Conservation (phyloP, 2,888 invertebrate genomes). For the Kuschelorhynchus macadamiae region DNA sequence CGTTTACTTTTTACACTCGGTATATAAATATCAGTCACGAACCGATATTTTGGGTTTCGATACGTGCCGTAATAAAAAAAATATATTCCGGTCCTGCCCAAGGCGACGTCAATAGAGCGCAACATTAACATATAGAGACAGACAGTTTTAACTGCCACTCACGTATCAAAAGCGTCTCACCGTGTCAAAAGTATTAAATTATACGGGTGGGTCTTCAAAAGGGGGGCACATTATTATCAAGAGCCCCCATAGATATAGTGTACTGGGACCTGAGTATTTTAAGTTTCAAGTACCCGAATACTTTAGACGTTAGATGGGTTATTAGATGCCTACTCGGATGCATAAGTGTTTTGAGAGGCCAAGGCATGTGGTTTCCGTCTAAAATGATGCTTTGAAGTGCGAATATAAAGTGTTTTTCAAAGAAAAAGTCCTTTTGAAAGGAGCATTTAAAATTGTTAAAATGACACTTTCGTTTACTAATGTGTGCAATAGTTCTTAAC, state of each 20-base stretch:
- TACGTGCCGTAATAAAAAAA: no score
- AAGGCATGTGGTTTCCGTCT: slow-evolving; percentile 13
- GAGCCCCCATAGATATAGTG: slow-evolving; percentile 14
- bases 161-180: slow-evolving; percentile 15
- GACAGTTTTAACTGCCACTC: slow-evolving; percentile 22
- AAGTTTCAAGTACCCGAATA: slow-evolving; percentile 16
- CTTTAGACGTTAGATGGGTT: slow-evolving; percentile 26
- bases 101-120: no score
- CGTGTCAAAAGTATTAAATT: slow-evolving; percentile 31
- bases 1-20: no score
- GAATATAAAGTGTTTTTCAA: slow-evolving; percentile 9
- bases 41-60: no score
- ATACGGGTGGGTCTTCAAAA: slow-evolving; percentile 30
- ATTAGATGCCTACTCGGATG: slow-evolving; percentile 16
- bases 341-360: slow-evolving; percentile 1
- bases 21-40: no score
- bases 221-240: slow-evolving; percentile 14
- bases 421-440: background rate
- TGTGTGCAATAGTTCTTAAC: no score
- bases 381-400: slow-evolving; percentile 2
- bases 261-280: background rate
- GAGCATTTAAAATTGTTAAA: no score
- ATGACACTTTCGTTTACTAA: no score
- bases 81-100: no score
- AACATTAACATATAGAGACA: slow-evolving; percentile 1